Base-by-base conservation (phyloP, 2,113 vertebrate genomes). In the Etheostoma cragini region DNA sequence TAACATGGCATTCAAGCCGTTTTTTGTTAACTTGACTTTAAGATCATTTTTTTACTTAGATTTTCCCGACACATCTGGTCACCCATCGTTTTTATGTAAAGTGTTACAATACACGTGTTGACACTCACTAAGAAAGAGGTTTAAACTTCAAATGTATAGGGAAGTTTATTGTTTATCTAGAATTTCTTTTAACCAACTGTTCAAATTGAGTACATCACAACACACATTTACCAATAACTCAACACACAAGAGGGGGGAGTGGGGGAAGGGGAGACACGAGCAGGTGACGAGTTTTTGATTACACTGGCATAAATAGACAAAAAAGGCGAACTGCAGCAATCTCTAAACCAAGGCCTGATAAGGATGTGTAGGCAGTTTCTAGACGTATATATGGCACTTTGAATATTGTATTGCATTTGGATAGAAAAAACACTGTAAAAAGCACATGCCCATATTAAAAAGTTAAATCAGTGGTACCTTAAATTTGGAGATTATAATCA, bases 281-380 rank as follows among this genome's bases (percentile, higher is more conserved):
- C 87, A 87, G 84, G 85, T 87, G 88, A 91, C 79, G 72, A 89
- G 87, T 85, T 78, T 90, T 93, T 80, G 10, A 91, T 86, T 84
- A 94, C 87, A 92, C 87, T 90, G 88, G 89, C 89, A 91, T 89
- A 88, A 84, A 91, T 79, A 90, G 80, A 90, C 72, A 74, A 88
- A 88, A 89, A 92, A 91, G 84, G 89, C 87, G 16, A 93, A 91
- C 83, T 94, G 91, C 92, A 94, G 92, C 87, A 92, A 91, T 92
- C 87, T 91, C 90, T 93, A 94, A 90, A 92, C 90, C 91, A 94
- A 94, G 93, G 93, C 92, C 93, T 93, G 91, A 92, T 92, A 93
- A 91, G 90, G 82, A 90, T 88, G 89, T 92, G 88, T 94, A 92
- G 94, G 94, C 94, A 95, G 94, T 95, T 94, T 93, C 91, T 94